A percentile compares a stretch with the other conserved stretches of the same genome.
phyloP scores from a whole-genome alignment of 2,797 vertebrate species.

The Loris lydekkerianus region DNA sequence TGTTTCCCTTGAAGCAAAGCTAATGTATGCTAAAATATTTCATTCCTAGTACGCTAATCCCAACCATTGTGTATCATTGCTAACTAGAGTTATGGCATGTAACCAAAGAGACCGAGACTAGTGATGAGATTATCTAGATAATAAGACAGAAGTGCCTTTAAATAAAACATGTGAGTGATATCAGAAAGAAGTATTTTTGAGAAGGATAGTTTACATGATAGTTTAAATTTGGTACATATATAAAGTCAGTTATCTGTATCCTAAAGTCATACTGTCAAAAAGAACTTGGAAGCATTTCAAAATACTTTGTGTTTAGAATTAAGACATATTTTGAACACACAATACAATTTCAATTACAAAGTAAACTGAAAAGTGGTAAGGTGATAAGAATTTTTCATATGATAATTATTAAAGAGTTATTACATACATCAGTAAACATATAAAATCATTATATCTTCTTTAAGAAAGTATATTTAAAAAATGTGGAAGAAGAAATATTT shows the following conservation, averaged over 20 bases:
- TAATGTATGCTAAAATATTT: conserved; percentile 46
- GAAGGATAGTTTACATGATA: neutral
- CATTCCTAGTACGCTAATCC: neutral
- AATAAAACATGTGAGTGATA: neutral
- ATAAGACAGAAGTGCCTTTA: neutral
- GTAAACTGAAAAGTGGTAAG: neutral
- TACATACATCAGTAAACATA: neutral
- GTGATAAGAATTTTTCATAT: neutral
- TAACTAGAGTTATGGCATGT: neutral
- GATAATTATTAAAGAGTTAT: conserved; percentile 16
- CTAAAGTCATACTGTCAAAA: neutral
- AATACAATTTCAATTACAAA: conserved; percentile 16
- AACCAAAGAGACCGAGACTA: neutral
- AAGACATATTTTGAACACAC: neutral
- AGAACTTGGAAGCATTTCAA: neutral
- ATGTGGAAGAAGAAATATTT: neutral
- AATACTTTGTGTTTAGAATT: neutral
- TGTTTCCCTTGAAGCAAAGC: conserved; percentile 53
- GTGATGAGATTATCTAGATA: neutral
- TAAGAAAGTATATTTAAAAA: neutral
- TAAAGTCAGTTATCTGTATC: neutral
- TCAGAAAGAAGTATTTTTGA: neutral
- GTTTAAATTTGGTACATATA: neutral
- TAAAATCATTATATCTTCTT: neutral
- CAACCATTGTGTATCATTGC: neutral